phyloP scores from a whole-genome alignment of 2,113 vertebrate species.

The Nyctereutes procyonoides region DNA sequence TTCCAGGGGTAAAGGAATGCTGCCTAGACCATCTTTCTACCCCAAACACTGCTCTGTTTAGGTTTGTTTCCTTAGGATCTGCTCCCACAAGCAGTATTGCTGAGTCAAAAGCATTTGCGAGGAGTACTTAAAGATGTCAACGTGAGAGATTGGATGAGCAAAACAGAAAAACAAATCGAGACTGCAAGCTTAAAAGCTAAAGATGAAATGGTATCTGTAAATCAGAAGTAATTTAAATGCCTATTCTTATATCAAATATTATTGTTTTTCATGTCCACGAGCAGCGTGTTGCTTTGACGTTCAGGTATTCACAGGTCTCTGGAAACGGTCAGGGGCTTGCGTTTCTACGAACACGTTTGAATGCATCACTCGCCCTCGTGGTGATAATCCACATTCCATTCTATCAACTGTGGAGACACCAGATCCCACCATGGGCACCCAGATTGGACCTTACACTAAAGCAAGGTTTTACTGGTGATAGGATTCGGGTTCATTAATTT shows the following conservation, averaged over 20 bases:
- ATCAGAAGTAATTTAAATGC: neutral
- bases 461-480: neutral
- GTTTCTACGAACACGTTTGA: neutral
- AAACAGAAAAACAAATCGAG: neutral
- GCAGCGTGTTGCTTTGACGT: neutral
- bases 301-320: neutral
- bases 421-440: neutral
- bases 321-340: neutral
- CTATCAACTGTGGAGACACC: accelerated
- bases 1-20: neutral
- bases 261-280: neutral
- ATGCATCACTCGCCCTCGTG: neutral
- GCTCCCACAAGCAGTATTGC: neutral
- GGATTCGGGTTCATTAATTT: neutral
- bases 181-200: neutral
- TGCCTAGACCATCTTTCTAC: neutral
- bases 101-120: neutral
- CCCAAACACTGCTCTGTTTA: neutral
- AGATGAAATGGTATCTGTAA: neutral
- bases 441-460: neutral
- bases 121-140: neutral
- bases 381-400: no score
- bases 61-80: neutral
- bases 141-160: neutral
- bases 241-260: no score